A percentile compares a stretch with the other conserved stretches of the same genome.
These are phyloP conservation scores for Leptura quadrifasciata DNA, from an alignment of 2,888 invertebrate genomes.

Conservation along the genomic window DNA sequence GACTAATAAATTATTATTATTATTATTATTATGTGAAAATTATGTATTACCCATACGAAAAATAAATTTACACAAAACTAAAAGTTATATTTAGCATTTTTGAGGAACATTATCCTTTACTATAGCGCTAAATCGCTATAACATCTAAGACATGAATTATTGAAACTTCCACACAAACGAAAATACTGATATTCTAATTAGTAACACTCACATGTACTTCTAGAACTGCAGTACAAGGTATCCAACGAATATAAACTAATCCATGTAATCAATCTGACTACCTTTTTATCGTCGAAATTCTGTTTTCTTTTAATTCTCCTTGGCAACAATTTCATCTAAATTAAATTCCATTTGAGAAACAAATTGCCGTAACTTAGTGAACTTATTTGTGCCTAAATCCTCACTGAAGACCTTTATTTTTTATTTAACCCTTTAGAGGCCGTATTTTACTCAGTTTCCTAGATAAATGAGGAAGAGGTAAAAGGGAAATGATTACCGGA, in stretches of 20 bases:
- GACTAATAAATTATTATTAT: too few relatives aligned
- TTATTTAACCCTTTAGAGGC: conserved; percentile 2
- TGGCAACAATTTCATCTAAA: background rate
- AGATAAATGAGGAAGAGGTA: background rate
- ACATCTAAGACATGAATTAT: too few relatives aligned
- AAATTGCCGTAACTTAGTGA: background rate
- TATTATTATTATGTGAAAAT: too few relatives aligned
- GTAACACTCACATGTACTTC: too few relatives aligned
- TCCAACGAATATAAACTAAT: background rate
- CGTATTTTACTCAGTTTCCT: conserved; percentile 11
- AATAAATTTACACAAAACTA: too few relatives aligned
- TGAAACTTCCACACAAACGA: too few relatives aligned
- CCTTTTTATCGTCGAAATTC: background rate
- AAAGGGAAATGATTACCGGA: conserved; percentile 10
- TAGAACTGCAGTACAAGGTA: too few relatives aligned
- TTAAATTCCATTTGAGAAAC: background rate
- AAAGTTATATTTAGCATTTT: too few relatives aligned
- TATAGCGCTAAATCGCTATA: too few relatives aligned
- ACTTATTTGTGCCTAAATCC: background rate
- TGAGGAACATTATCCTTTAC: too few relatives aligned
- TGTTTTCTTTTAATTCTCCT: background rate
- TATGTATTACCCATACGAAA: too few relatives aligned
- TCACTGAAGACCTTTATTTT: background rate
- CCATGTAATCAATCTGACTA: background rate
- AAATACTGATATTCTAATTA: too few relatives aligned